Conservation (phyloP, 2,888 invertebrate genomes). For the Mystacides longicornis region DNA sequence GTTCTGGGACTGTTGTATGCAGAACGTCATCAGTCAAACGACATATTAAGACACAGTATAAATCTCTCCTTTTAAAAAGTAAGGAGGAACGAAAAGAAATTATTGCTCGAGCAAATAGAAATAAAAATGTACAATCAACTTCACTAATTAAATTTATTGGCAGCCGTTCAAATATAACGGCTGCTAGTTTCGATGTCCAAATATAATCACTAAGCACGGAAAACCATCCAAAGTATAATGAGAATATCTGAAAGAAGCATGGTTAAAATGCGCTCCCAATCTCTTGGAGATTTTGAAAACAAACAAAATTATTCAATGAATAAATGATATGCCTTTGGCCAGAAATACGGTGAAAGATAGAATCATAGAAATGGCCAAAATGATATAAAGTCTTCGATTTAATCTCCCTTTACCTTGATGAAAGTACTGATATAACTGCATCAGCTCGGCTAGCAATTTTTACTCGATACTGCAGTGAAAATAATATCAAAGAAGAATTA, state of each 20-base stretch:
- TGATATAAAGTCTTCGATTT: too few relatives aligned
- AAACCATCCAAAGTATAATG: conserved; percentile 18
- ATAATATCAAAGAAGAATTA: conserved; percentile 16
- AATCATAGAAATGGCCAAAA: conserved; percentile 13
- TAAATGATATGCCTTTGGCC: conserved; percentile 9
- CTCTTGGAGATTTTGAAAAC: conserved; percentile 11
- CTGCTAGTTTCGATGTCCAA: conserved; percentile 25
- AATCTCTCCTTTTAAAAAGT: too few relatives aligned
- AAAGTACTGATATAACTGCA: conserved; percentile 6
- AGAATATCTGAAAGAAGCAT: conserved; percentile 14
- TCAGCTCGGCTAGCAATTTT: conserved; percentile 16
- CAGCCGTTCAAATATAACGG: conserved; percentile 24
- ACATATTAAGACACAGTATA: conserved; percentile 27
- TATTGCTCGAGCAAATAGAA: conserved; percentile 25
- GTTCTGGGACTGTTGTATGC: conserved; percentile 26
- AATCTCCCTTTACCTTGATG: conserved; percentile 11
- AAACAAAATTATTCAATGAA: conserved; percentile 12
- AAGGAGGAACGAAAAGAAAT: too few relatives aligned
- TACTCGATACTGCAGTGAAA: conserved; percentile 11
- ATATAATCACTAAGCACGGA: conserved; percentile 24
- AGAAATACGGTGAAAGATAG: conserved; percentile 15
- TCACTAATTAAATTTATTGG: conserved; percentile 26
- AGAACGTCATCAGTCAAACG: conserved; percentile 26
- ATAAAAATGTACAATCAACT: conserved; percentile 26
- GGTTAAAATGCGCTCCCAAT: conserved; percentile 13